These are phyloP conservation scores for Rhabdophis nuchalis DNA, from an alignment of 2,797 vertebrate genomes.

Conservation along the genomic window DNA sequence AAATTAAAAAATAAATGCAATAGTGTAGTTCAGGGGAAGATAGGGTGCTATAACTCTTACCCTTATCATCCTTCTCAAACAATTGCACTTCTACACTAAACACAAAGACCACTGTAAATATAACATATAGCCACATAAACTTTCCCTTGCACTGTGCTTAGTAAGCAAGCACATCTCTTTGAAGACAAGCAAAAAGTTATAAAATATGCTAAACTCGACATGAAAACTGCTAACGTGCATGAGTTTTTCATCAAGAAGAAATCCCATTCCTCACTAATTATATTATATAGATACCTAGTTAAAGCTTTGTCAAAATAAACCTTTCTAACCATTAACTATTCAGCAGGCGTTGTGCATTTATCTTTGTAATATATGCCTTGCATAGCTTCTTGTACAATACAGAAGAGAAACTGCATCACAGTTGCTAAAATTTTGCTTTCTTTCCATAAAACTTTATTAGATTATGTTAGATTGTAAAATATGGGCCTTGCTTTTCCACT, in stretches of 20 bases:
- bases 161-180: constrained; percentile 50
- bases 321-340: constrained; percentile 32
- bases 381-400: neutral
- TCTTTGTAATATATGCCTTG: neutral
- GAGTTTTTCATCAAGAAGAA: constrained; percentile 38
- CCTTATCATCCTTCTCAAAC: constrained; percentile 13
- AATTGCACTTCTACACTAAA: constrained; percentile 27
- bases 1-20: constrained; percentile 30
- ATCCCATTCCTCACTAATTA: constrained; percentile 30
- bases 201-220: constrained; percentile 45
- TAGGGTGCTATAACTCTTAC: constrained; percentile 12
- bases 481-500: neutral
- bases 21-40: constrained; percentile 16
- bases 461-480: constrained; percentile 18
- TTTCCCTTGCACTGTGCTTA: constrained; percentile 41
- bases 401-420: neutral
- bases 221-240: constrained; percentile 41
- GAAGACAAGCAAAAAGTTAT: constrained; percentile 46
- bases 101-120: constrained; percentile 51
- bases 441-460: neutral
- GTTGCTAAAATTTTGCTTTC: neutral
- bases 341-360: neutral
- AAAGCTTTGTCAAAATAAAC: constrained; percentile 35
- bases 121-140: constrained; percentile 63
- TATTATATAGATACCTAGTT: constrained; percentile 12